These are phyloP conservation scores for Drosophila lowei DNA, from an alignment of 1,140 invertebrate genomes.

Conservation along the genomic window DNA sequence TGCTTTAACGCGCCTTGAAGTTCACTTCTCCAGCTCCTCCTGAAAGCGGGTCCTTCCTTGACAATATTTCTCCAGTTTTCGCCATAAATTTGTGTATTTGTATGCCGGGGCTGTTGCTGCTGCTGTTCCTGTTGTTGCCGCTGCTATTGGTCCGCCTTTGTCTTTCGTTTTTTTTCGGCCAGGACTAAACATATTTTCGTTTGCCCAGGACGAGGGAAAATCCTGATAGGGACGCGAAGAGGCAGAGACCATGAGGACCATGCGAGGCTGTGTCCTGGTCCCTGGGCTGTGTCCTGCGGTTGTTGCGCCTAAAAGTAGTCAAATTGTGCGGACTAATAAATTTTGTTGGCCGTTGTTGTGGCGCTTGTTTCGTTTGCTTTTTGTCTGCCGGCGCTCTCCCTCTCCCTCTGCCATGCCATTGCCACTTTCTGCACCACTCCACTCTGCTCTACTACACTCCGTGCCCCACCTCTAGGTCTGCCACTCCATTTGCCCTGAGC, in stretches of 20 bases:
- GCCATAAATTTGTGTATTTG: conserved; percentile 79
- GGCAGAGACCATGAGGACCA: conserved; percentile 45
- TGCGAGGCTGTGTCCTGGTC: conserved; percentile 36
- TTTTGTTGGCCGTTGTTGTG: conserved; percentile 76
- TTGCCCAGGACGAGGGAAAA: conserved; percentile 49
- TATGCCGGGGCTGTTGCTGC: conserved; percentile 48
- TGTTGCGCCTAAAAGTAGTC: conserved; percentile 80
- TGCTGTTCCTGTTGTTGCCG: conserved; percentile 12
- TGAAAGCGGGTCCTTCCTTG: conserved; percentile 29
- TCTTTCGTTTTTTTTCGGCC: conserved; percentile 45
- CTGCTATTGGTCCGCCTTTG: conserved; percentile 42
- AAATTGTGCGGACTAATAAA: conserved; percentile 81
- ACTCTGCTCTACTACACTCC: background rate
- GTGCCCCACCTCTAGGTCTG: conserved; percentile 17
- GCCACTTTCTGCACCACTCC: conserved; percentile 3
- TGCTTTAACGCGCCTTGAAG: conserved; percentile 68
- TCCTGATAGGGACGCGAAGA: background rate
- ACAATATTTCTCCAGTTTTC: conserved; percentile 75
- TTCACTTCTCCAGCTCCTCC: conserved; percentile 34
- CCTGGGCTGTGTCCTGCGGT: conserved; percentile 62
- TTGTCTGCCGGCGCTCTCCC: conserved; percentile 22
- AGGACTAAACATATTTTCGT: conserved; percentile 70
- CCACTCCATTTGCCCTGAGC: conserved; percentile 66
- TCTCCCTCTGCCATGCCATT: no score
- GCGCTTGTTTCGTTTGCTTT: conserved; percentile 66